Conservation (phyloP, 1,140 invertebrate species). For the Drosophila cardini region DNA sequence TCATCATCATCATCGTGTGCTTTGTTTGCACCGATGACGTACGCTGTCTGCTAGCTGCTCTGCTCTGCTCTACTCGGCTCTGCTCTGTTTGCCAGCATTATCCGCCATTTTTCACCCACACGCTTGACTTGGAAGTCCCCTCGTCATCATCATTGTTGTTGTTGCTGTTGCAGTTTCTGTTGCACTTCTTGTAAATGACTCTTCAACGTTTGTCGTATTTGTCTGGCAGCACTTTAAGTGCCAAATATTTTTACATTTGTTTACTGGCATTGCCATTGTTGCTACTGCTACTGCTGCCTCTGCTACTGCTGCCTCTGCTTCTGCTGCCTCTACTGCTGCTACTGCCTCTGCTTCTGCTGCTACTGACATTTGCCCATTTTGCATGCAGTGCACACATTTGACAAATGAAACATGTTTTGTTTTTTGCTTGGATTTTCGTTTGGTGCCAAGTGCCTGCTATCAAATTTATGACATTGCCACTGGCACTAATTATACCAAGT, state of each 20-base stretch:
- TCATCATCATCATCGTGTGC: slow-evolving; percentile 60
- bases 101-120: slow-evolving; percentile 67
- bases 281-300: slow-evolving; percentile 1
- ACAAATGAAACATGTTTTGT: slow-evolving; percentile 48
- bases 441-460: slow-evolving; percentile 30
- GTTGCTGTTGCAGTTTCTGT: slow-evolving; percentile 16
- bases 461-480: slow-evolving; percentile 60
- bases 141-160: slow-evolving; percentile 9
- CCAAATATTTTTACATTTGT: slow-evolving; percentile 82
- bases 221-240: slow-evolving; percentile 80
- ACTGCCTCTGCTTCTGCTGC: slow-evolving; percentile 15
- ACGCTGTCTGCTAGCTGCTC: slow-evolving; percentile 56
- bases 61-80: slow-evolving; percentile 37
- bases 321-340: slow-evolving; percentile 12
- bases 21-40: slow-evolving; percentile 70
- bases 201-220: slow-evolving; percentile 82
- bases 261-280: slow-evolving; percentile 52
- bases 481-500: slow-evolving; percentile 64
- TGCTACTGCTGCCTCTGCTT: slow-evolving; percentile 18
- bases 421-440: slow-evolving; percentile 2
- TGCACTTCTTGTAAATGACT: slow-evolving; percentile 77
- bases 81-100: slow-evolving; percentile 56
- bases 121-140: slow-evolving; percentile 44
- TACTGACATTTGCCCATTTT: slow-evolving; percentile 36
- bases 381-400: slow-evolving; percentile 42